phyloP scores from a whole-genome alignment of 2,888 invertebrate genomes.

The Cephus rjabovi region DNA sequence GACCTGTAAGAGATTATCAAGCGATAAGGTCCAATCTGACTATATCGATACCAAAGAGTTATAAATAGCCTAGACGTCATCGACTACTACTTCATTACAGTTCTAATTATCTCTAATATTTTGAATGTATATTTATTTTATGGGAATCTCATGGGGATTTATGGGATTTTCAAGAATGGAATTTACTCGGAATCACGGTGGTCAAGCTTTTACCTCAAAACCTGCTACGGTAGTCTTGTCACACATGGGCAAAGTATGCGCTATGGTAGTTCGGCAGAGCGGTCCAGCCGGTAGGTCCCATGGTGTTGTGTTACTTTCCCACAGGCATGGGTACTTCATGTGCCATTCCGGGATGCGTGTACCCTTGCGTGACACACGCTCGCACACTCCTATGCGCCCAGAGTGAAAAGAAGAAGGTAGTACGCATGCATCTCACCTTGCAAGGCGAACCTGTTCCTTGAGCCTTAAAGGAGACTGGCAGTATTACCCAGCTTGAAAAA shows the following conservation, averaged over 20 bases:
- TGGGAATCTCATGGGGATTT: neutral
- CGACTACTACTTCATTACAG: neutral
- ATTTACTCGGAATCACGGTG: constrained; percentile 45
- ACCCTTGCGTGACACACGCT: neutral
- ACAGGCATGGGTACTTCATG: constrained; percentile 44
- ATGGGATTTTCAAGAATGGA: neutral
- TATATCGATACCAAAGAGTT: neutral
- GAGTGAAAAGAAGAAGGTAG: constrained; percentile 27
- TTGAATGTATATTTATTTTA: neutral
- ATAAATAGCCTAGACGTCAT: neutral
- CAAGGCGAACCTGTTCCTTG: constrained; percentile 57
- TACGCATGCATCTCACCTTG: constrained; percentile 56
- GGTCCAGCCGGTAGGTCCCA: constrained; percentile 52
- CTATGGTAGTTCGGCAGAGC: constrained; percentile 57
- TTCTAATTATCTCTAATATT: neutral
- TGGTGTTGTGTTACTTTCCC: constrained; percentile 63
- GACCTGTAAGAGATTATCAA: neutral
- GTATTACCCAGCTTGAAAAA: constrained; percentile 30
- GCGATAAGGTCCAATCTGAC: neutral
- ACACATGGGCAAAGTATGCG: constrained; percentile 8
- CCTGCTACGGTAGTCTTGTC: neutral
- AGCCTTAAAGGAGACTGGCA: constrained; percentile 39
- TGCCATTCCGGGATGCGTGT: constrained; percentile 30
- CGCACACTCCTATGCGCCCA: neutral
- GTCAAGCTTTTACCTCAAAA: constrained; percentile 38